phyloP scores from a whole-genome alignment of 1,140 invertebrate genomes.

The Halictus rubicundus region DNA sequence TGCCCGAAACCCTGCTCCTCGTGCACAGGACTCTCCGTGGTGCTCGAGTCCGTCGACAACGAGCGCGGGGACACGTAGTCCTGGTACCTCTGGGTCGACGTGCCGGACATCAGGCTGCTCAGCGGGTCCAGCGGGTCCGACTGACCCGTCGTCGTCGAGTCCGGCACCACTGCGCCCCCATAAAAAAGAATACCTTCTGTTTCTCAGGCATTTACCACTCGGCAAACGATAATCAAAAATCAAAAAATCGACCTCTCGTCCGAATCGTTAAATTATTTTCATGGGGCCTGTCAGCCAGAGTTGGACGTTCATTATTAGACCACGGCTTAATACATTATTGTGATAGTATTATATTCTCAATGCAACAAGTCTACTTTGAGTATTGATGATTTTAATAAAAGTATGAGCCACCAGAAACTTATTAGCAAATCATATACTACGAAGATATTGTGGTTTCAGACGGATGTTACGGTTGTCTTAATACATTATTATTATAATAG shows the following conservation, averaged over 20 bases:
- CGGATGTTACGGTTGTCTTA: conserved; percentile 66
- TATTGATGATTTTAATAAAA: not conserved
- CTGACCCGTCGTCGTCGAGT: conserved; percentile 86
- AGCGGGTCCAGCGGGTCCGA: conserved; percentile 85
- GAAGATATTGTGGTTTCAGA: conserved; percentile 74
- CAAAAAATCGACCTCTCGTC: too few species aligned
- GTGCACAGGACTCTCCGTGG: conserved; percentile 90
- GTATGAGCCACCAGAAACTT: conserved; percentile 54
- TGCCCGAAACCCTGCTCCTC: conserved; percentile 85
- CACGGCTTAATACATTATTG: too few species aligned
- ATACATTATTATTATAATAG: too few species aligned
- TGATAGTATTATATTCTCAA: not conserved
- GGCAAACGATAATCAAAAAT: too few species aligned
- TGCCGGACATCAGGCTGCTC: conserved; percentile 82
- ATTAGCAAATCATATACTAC: conserved; percentile 57
- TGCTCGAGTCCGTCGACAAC: conserved; percentile 89
- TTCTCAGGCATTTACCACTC: not conserved
- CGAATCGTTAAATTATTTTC: too few species aligned
- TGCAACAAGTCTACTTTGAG: not conserved
- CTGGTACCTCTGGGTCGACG: conserved; percentile 76
- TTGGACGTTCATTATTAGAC: too few species aligned
- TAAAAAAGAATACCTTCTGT: conserved; percentile 14
- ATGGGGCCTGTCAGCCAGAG: too few species aligned
- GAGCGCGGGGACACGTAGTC: conserved; percentile 84
- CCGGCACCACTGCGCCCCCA: conserved; percentile 83